These are phyloP conservation scores for Hypselothyrea guttata DNA, from an alignment of 2,888 invertebrate species.

Conservation along the genomic window DNA sequence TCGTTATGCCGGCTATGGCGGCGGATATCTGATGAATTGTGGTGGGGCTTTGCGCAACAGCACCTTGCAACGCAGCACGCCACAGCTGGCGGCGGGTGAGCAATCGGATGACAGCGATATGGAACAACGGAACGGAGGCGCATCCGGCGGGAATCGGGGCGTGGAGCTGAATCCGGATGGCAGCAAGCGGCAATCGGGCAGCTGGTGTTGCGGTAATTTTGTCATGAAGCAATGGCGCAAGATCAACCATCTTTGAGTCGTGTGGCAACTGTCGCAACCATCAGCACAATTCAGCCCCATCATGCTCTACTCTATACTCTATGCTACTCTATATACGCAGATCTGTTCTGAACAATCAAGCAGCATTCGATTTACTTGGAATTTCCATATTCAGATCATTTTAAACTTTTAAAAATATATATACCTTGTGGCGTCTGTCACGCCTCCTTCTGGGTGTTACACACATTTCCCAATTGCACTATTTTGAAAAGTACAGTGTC, in stretches of 20 bases:
- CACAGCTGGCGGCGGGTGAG: conserved; percentile 75
- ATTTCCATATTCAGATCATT: too few species aligned
- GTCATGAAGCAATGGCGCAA: conserved; percentile 89
- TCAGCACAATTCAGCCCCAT: conserved; percentile 9
- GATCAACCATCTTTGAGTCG: conserved; percentile 87
- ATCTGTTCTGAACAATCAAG: too few species aligned
- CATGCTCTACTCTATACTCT: conserved; percentile 3
- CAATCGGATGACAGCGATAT: conserved; percentile 70
- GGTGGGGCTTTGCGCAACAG: conserved; percentile 73
- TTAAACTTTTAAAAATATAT: too few species aligned
- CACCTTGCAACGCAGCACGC: conserved; percentile 80
- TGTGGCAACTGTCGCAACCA: conserved; percentile 10
- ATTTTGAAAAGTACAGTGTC: too few species aligned
- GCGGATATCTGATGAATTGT: conserved; percentile 75
- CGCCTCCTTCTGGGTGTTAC: too few species aligned
- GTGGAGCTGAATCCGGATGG: conserved; percentile 67
- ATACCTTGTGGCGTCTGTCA: too few species aligned
- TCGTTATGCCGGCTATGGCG: conserved; percentile 78
- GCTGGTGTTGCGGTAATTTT: conserved; percentile 91
- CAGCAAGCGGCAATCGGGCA: conserved; percentile 80
- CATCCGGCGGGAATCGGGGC: conserved; percentile 13
- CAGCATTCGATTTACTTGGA: too few species aligned
- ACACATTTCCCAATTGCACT: too few species aligned
- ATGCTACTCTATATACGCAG: too few species aligned
- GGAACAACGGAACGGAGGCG: conserved; percentile 52